Conservation (phyloP, 2,888 invertebrate species). For the Andrena fulva region DNA sequence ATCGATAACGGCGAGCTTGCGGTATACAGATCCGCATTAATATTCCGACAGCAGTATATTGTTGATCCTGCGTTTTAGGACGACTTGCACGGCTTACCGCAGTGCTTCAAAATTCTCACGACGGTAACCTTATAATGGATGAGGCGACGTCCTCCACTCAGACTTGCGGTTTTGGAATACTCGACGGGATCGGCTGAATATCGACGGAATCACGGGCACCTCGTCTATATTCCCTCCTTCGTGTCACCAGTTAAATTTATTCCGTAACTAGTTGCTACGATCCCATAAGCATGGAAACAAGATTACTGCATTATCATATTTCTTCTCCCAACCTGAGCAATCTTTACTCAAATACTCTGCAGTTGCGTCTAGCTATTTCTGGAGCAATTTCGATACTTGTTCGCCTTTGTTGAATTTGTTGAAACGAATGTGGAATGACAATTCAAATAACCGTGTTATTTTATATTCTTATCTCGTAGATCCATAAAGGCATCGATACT, state of each 20-base stretch:
- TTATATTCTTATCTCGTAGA: neutral
- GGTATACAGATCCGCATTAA: constrained; percentile 35
- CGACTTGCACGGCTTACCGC: constrained; percentile 36
- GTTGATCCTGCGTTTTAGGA: constrained; percentile 41
- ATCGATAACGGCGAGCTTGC: constrained; percentile 16
- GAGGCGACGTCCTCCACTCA: constrained; percentile 11
- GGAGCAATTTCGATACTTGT: no score
- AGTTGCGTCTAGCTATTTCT: no score
- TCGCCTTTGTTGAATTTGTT: no score
- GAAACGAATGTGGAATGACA: neutral
- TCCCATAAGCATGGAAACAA: no score
- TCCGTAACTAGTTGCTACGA: neutral
- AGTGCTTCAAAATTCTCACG: constrained; percentile 51
- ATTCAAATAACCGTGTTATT: neutral
- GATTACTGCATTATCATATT: no score
- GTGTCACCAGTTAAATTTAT: neutral
- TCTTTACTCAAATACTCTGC: neutral
- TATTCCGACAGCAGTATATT: constrained; percentile 40
- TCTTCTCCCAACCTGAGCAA: neutral
- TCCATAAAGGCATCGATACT: constrained; percentile 70
- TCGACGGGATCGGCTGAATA: constrained; percentile 22
- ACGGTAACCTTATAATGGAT: constrained; percentile 44
- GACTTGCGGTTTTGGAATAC: constrained; percentile 33
- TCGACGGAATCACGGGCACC: constrained; percentile 17
- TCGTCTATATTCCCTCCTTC: neutral